Evolutionary conservation across 1,140 invertebrate species (phyloP).

Genomic region (Heliothis virescens): DNA sequence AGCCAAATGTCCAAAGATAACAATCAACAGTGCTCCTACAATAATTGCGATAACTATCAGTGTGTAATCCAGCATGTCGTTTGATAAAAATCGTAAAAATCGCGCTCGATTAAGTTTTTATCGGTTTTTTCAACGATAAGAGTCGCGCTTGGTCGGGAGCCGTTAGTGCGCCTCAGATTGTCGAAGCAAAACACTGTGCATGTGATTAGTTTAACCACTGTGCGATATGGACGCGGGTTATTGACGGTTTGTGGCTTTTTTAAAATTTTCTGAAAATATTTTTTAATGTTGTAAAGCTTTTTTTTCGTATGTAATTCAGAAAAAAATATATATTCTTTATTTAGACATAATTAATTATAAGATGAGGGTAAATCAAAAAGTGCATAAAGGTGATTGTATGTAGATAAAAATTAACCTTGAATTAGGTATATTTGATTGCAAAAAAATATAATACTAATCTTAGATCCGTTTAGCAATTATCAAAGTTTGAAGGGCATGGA

Average conservation of each 20-base stretch:
- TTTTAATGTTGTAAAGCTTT: neutral
- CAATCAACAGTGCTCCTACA: constrained; percentile 46
- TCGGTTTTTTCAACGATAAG: constrained; percentile 63
- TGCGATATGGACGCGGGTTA: constrained; percentile 15
- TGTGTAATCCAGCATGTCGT: constrained; percentile 82
- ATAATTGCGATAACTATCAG: constrained; percentile 76
- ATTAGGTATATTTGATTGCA: too few species aligned
- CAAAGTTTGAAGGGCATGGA: constrained; percentile 8
- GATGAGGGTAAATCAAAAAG: too few species aligned
- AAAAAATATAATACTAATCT: neutral
- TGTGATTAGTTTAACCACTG: constrained; percentile 28
- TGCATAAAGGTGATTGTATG: too few species aligned
- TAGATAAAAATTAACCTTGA: too few species aligned
- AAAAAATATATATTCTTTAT: too few species aligned
- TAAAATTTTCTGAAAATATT: too few species aligned
- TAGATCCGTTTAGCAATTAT: neutral
- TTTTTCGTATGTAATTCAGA: too few species aligned
- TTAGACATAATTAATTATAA: too few species aligned
- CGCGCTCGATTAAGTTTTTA: constrained; percentile 76
- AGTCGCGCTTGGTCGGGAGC: constrained; percentile 48
- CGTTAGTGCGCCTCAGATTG: constrained; percentile 56
- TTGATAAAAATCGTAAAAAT: constrained; percentile 83
- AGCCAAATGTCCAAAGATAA: constrained; percentile 26
- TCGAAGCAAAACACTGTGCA: constrained; percentile 28
- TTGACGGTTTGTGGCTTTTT: constrained; percentile 19